Evolutionary conservation across 2,888 invertebrate genomes (phyloP).

Genomic region (Trypoxylon attenuatum): DNA sequence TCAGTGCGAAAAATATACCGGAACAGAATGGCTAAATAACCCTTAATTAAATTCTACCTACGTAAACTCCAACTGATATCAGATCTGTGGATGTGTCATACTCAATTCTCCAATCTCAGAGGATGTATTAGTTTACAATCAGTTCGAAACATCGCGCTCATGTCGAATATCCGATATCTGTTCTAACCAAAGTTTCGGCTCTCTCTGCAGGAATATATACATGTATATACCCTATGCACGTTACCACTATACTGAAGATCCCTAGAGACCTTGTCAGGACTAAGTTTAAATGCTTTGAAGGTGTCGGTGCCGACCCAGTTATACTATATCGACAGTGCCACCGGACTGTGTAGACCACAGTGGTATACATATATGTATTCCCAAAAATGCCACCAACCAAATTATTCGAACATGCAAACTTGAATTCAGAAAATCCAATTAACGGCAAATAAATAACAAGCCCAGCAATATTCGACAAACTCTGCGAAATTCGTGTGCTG

Average conservation of each 20-base stretch:
- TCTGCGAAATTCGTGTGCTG: no score
- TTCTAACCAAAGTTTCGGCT: slow-evolving; percentile 43
- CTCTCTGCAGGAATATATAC: slow-evolving; percentile 29
- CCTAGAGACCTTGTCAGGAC: slow-evolving; percentile 39
- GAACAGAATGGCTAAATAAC: no score
- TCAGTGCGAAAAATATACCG: no score
- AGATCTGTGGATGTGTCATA: not conserved
- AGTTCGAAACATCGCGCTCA: slow-evolving; percentile 48
- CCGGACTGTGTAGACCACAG: slow-evolving; percentile 23
- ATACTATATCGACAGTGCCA: slow-evolving; percentile 35
- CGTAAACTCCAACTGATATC: no score
- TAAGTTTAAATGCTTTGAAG: slow-evolving; percentile 57
- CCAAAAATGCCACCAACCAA: no score
- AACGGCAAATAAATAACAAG: no score
- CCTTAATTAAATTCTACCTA: no score
- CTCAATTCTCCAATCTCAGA: slow-evolving; percentile 29
- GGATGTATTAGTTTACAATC: slow-evolving; percentile 53
- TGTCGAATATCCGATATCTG: slow-evolving; percentile 42
- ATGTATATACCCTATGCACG: slow-evolving; percentile 24
- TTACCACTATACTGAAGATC: slow-evolving; percentile 36
- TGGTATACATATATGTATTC: slow-evolving; percentile 33
- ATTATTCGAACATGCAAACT: no score
- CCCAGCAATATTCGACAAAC: no score
- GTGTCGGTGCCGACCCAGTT: slow-evolving; percentile 53
- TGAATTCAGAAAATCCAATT: no score